Base-by-base conservation (phyloP, 2,113 vertebrate genomes). In the Ia io region DNA sequence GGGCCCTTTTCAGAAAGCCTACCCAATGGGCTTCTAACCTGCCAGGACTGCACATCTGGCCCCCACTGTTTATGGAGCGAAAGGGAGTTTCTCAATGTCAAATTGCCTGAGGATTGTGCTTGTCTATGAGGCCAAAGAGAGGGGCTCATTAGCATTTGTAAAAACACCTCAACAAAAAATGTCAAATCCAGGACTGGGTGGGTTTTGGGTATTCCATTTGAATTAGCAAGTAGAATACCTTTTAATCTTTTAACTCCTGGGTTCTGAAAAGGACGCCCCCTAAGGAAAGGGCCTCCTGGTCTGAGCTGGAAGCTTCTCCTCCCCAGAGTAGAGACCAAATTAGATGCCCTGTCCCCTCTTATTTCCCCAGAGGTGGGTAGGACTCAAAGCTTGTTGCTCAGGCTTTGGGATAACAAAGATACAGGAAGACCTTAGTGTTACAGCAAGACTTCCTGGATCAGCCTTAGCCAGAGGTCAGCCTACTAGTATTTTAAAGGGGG, bases 141-240 rank as follows among this genome's bases (percentile, higher is more conserved):
- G 73, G 37, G 67, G 79, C 25, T 95, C 74, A 86, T 97, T 88
- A 80, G 73, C 44, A 51, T 97, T 84, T 95, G 85, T 91, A 92
- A 95, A 95, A 42, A 30, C 1, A 0, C 44, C 82, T 88, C 51
- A 22, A 63, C 73, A 25, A 42, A 80, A 89, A 78, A 32, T 3
- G 28, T 61, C 44, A 30, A 92, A 51, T 32, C 47, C 30, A 49
- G 42, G 9, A 17, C 32, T 70, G 59, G 44, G 32, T 67, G 7
- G 42, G 30, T 86, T 91, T 70, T 87, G 40, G 71, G 79, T 51
- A 65, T 85, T 94, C 69, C 30, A 37, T 56, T 91, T 93, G 84
- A 82, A 78, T 82, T 49, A 87, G 28, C 61, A 61, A 88, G 20
- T 9, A 88, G 73, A 65, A 69, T 37, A 9, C 13, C 22, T 85